Percentiles rank a stretch among this genome's conserved stretches.
Evolutionary conservation across 2,888 invertebrate species (phyloP).

Genomic region (Eupithecia dodoneata): DNA sequence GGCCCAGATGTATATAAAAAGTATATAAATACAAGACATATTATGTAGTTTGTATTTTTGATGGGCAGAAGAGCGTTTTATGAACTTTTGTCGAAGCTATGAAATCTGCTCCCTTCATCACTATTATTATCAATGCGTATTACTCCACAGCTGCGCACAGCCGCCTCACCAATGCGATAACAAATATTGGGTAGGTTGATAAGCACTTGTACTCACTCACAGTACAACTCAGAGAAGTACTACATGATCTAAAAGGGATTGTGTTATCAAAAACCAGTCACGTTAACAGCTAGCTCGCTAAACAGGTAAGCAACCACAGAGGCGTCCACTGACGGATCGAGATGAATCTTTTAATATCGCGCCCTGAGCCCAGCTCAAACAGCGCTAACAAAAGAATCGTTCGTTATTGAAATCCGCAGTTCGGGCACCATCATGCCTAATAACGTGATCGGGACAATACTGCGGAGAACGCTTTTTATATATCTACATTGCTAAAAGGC

Average conservation of each 20-base stretch:
- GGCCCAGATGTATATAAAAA: not conserved
- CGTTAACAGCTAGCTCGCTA: not conserved
- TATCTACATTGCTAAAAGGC: not conserved
- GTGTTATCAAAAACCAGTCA: not conserved
- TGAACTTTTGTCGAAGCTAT: not conserved
- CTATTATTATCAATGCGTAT: not conserved
- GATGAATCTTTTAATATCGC: constrained; percentile 80
- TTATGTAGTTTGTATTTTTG: too few species aligned
- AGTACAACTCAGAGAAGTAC: not conserved
- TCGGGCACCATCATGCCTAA: constrained; percentile 73
- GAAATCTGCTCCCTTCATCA: not conserved
- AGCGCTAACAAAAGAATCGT: constrained; percentile 79
- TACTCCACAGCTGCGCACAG: not conserved
- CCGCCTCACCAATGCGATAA: not conserved
- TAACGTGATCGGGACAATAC: constrained; percentile 60
- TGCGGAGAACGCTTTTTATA: constrained; percentile 43
- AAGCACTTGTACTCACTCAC: too few species aligned
- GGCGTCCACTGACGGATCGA: constrained; percentile 37
- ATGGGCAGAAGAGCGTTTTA: not conserved
- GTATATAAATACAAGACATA: too few species aligned
- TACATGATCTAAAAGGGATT: not conserved
- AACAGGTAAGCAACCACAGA: constrained; percentile 29
- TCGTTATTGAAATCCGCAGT: constrained; percentile 79
- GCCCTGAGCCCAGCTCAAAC: constrained; percentile 69
- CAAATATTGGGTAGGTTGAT: not conserved